Evolutionary conservation across 1,140 invertebrate genomes (phyloP).

Genomic region (Plectrocnemia conspersa): DNA sequence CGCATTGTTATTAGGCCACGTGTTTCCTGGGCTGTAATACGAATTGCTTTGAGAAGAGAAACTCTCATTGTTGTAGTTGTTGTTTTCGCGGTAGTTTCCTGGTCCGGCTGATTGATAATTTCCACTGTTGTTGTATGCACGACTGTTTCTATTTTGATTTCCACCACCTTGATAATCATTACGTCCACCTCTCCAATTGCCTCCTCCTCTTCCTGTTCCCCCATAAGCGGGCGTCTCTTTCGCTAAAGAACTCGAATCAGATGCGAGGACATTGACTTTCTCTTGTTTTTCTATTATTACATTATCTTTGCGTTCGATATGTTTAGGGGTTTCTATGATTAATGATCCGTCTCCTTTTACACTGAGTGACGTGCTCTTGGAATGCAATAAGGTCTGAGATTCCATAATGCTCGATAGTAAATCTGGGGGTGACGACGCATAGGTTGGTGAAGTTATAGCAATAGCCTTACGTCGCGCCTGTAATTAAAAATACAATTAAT

Average conservation of each 20-base stretch:
- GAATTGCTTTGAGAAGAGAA: slow-evolving; percentile 38
- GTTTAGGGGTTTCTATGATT: slow-evolving; percentile 41
- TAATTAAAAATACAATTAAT: slow-evolving; percentile 28
- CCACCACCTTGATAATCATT: slow-evolving; percentile 44
- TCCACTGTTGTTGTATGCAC: slow-evolving; percentile 37
- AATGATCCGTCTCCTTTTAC: slow-evolving; percentile 59
- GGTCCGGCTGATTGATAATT: slow-evolving; percentile 39
- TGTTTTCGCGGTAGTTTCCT: slow-evolving; percentile 41
- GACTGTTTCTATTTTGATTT: slow-evolving; percentile 38
- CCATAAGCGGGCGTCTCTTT: slow-evolving; percentile 61
- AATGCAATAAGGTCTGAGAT: slow-evolving; percentile 69
- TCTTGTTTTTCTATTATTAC: slow-evolving; percentile 38
- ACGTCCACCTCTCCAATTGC: slow-evolving; percentile 45
- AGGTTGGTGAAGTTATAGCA: slow-evolving; percentile 41
- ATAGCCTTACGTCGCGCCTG: slow-evolving; percentile 51
- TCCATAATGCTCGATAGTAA: slow-evolving; percentile 70
- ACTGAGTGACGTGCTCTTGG: slow-evolving; percentile 57
- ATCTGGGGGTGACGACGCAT: slow-evolving; percentile 48
- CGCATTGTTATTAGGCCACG: slow-evolving; percentile 36
- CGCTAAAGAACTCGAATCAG: slow-evolving; percentile 38
- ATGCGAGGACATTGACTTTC: slow-evolving; percentile 41
- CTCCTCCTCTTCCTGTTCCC: slow-evolving; percentile 43
- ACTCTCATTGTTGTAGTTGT: slow-evolving; percentile 37
- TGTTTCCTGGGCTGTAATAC: slow-evolving; percentile 42
- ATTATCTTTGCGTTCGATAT: slow-evolving; percentile 33